Percentiles rank a stretch among this genome's conserved stretches.
Conservation (phyloP, 2,888 invertebrate genomes). For the Ennomos quercinarius region DNA sequence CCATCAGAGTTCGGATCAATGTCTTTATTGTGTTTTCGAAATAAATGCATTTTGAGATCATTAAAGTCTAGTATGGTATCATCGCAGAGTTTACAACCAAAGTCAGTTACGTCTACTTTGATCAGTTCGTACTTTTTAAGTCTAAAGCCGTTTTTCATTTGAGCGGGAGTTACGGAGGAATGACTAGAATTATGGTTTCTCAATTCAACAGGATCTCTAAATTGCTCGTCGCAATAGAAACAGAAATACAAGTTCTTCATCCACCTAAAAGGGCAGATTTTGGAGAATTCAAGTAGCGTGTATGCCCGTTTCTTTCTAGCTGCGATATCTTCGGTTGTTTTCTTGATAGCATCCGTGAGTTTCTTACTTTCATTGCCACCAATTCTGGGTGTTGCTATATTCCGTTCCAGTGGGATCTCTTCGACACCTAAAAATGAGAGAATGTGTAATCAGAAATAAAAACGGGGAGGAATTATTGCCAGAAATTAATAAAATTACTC, state of each 20-base stretch:
- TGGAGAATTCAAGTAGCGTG: slow-evolving; percentile 64
- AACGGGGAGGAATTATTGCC: background rate
- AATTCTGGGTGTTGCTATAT: slow-evolving; percentile 20
- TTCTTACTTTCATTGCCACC: slow-evolving; percentile 19
- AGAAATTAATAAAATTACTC: no score
- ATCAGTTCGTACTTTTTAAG: slow-evolving; percentile 69
- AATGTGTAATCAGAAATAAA: slow-evolving; percentile 42
- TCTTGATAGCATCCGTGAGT: slow-evolving; percentile 25
- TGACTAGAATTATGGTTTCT: slow-evolving; percentile 62
- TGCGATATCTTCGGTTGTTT: slow-evolving; percentile 51
- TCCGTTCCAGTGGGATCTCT: slow-evolving; percentile 40
- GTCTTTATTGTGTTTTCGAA: slow-evolving; percentile 57
- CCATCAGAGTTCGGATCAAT: slow-evolving; percentile 59
- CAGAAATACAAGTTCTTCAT: slow-evolving; percentile 71
- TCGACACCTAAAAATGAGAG: slow-evolving; percentile 78
- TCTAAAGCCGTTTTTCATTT: slow-evolving; percentile 58
- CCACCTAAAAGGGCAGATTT: slow-evolving; percentile 76
- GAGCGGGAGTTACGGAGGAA: slow-evolving; percentile 36
- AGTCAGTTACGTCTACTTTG: slow-evolving; percentile 71
- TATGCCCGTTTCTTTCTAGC: slow-evolving; percentile 61
- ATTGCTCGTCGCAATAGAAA: slow-evolving; percentile 69
- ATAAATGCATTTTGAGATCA: slow-evolving; percentile 64
- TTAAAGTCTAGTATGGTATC: slow-evolving; percentile 51
- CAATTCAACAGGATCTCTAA: slow-evolving; percentile 60
- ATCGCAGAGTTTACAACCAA: slow-evolving; percentile 66